phyloP scores from a whole-genome alignment of 2,888 invertebrate species.

The Vandiemenella viatica region DNA sequence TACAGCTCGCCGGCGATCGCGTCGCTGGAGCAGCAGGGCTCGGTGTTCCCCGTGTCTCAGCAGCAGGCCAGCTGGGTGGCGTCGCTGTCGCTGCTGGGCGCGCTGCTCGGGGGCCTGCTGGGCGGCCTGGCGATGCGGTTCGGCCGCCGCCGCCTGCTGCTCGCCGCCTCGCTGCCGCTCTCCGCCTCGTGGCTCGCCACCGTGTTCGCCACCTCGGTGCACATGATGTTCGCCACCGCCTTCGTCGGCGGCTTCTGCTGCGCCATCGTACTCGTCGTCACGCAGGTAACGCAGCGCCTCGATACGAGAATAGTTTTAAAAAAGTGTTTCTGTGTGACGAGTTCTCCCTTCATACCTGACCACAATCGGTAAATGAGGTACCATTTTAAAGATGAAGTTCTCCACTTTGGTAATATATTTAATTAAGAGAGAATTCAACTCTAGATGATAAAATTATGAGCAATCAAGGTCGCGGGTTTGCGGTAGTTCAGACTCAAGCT shows the following conservation, averaged over 20 bases:
- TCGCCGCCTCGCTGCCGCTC: constrained; percentile 58
- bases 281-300: constrained; percentile 38
- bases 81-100: constrained; percentile 62
- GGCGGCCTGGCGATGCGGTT: constrained; percentile 64
- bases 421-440: no score
- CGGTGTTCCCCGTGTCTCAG: constrained; percentile 26
- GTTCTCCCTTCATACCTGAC: no score
- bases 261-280: constrained; percentile 59
- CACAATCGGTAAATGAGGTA: no score
- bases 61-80: constrained; percentile 74
- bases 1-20: constrained; percentile 72
- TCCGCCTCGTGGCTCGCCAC: constrained; percentile 71
- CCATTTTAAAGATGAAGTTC: no score
- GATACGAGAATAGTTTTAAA: no score
- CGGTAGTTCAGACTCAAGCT: no score
- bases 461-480: no score
- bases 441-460: no score
- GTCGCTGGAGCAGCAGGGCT: constrained; percentile 36
- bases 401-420: no score
- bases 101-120: constrained; percentile 61
- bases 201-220: constrained; percentile 57
- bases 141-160: constrained; percentile 52
- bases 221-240: constrained; percentile 69
- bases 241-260: constrained; percentile 72
- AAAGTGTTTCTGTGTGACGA: no score